A percentile compares a stretch with the other conserved stretches of the same genome.
Evolutionary conservation across 2,113 vertebrate genomes (phyloP).

Genomic region (Reinhardtius hippoglossoides): DNA sequence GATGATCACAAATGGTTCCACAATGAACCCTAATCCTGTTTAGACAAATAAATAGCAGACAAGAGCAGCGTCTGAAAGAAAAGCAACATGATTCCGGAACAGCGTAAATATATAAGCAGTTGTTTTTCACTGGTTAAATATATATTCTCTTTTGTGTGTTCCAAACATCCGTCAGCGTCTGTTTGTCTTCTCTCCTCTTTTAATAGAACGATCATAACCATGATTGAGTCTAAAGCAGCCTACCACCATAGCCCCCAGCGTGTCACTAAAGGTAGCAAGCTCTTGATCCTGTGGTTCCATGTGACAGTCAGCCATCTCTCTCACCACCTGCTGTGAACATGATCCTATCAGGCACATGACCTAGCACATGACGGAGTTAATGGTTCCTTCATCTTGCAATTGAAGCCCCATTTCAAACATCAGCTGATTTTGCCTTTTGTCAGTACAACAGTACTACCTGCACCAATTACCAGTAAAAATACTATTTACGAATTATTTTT

Average conservation of each 20-base stretch:
- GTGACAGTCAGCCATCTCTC: constrained; percentile 11
- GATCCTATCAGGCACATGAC: constrained; percentile 14
- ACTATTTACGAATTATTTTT: too few species aligned
- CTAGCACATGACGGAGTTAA: constrained; percentile 1
- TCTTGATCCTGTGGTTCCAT: constrained; percentile 13
- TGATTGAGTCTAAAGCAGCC: constrained; percentile 2
- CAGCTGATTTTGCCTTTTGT: not conserved
- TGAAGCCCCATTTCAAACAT: not conserved
- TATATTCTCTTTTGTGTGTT: not conserved
- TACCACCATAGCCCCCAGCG: not conserved
- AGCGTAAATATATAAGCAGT: too few species aligned
- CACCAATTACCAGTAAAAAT: not conserved
- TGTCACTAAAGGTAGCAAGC: constrained; percentile 6
- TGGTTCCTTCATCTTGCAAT: constrained; percentile 16
- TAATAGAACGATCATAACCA: too few species aligned
- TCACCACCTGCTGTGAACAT: constrained; percentile 15
- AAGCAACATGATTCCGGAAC: too few species aligned
- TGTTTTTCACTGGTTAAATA: too few species aligned
- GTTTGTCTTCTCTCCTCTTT: not conserved
- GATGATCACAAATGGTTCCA: too few species aligned
- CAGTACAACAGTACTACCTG: too few species aligned
- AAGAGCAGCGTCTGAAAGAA: too few species aligned
- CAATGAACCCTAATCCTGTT: too few species aligned
- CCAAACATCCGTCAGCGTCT: not conserved
- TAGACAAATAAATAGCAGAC: too few species aligned